These are phyloP conservation scores for Rhopalosiphum maidis DNA, from an alignment of 1,140 invertebrate species.

Conservation along the genomic window DNA sequence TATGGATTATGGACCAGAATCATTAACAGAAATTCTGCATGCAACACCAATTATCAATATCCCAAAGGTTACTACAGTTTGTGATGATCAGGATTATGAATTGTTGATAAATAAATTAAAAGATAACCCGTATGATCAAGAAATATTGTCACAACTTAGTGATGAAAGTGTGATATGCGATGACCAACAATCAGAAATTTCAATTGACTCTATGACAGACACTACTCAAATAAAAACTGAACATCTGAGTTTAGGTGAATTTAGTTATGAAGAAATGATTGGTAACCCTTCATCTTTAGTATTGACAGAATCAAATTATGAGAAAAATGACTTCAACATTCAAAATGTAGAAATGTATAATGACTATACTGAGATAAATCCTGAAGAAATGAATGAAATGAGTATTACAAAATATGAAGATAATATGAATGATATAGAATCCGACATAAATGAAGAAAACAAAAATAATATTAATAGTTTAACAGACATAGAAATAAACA, in stretches of 20 bases:
- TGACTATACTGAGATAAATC: background rate
- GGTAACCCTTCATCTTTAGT: background rate
- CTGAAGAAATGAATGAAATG: background rate
- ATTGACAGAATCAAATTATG: background rate
- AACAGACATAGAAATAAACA: background rate
- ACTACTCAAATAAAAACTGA: background rate
- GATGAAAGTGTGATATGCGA: background rate
- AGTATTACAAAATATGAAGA: conserved; percentile 3
- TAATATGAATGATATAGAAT: background rate
- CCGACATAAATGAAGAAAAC: background rate
- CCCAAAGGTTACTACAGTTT: background rate
- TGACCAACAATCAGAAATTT: background rate
- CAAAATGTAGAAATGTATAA: background rate
- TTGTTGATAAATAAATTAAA: background rate
- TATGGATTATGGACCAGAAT: background rate
- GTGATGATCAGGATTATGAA: background rate
- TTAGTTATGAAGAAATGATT: background rate
- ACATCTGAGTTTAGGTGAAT: background rate
- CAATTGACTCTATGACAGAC: background rate
- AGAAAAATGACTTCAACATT: background rate
- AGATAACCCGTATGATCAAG: background rate
- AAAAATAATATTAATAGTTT: background rate
- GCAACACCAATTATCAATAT: background rate
- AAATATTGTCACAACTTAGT: conserved; percentile 9
- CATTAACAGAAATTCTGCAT: background rate